Conservation (phyloP, 2,888 invertebrate species). For the Mellilla xanthometata region DNA sequence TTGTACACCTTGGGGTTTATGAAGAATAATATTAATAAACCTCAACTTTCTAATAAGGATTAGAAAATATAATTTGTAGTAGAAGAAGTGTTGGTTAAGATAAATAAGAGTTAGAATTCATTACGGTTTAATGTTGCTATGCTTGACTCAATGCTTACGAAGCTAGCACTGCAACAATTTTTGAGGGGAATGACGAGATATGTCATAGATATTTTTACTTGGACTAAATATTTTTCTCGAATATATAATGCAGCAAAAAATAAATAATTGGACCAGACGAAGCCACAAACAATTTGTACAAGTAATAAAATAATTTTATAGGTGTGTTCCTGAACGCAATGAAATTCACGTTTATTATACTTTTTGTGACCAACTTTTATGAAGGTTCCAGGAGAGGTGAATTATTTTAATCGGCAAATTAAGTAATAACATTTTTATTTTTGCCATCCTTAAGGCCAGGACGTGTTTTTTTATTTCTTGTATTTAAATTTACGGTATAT, state of each 20-base stretch:
- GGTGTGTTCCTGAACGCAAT: slow-evolving; percentile 7
- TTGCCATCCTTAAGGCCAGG: background rate
- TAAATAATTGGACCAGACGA: slow-evolving; percentile 12
- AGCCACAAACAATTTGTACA: slow-evolving; percentile 18
- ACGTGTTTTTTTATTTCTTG: background rate
- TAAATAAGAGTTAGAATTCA: too few species aligned
- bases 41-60: too few species aligned
- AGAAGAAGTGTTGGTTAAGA: too few species aligned
- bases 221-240: too few species aligned
- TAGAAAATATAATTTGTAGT: too few species aligned
- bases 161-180: too few species aligned
- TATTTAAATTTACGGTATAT: background rate
- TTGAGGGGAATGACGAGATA: too few species aligned
- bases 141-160: too few species aligned
- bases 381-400: slow-evolving; percentile 10
- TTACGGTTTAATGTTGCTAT: too few species aligned
- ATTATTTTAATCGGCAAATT: slow-evolving; percentile 10
- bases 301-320: slow-evolving; percentile 19
- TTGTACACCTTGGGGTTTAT: too few species aligned
- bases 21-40: too few species aligned
- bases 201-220: too few species aligned
- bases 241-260: background rate
- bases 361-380: slow-evolving; percentile 12
- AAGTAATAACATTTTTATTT: background rate
- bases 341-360: slow-evolving; percentile 18